These are phyloP conservation scores for Camelus dromedarius DNA, from an alignment of 2,113 vertebrate species.

Conservation along the genomic window DNA sequence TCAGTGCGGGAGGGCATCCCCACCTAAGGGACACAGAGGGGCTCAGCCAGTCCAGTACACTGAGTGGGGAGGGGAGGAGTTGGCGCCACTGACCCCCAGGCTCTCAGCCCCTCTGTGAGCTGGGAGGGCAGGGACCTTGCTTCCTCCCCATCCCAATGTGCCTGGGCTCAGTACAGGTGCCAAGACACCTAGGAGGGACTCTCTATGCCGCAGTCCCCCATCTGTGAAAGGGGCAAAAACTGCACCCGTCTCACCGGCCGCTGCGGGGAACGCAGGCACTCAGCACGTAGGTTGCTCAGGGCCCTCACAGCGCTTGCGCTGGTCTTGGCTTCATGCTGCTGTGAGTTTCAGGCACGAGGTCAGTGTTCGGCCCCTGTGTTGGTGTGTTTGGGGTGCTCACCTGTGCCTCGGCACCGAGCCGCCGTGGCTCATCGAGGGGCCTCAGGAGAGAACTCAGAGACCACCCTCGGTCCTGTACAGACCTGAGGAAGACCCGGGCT, in stretches of 20 bases:
- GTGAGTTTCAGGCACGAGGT: background rate
- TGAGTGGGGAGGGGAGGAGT: background rate
- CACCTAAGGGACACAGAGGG: background rate
- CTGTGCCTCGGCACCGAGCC: too few species aligned
- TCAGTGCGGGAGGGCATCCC: background rate
- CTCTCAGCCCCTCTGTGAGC: background rate
- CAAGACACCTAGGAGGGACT: background rate
- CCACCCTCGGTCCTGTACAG: background rate
- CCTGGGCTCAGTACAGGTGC: background rate
- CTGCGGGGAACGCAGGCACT: too few species aligned
- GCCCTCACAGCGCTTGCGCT: background rate
- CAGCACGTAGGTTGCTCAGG: too few species aligned
- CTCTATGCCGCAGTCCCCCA: background rate
- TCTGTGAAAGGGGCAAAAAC: background rate
- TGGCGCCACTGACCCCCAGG: background rate
- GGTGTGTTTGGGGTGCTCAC: too few species aligned
- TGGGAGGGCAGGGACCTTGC: background rate
- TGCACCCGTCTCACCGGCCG: background rate
- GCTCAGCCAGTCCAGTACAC: background rate
- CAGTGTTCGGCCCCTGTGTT: too few species aligned
- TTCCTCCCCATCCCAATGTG: too few species aligned
- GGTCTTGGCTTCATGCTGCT: fast-evolving
- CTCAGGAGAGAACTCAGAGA: background rate
- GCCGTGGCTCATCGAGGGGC: too few species aligned
- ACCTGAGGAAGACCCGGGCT: fast-evolving